Evolutionary conservation across 2,113 vertebrate species (phyloP), one percentile per base, ranked within the genome.

Genomic region (Eulemur macaco): DNA sequence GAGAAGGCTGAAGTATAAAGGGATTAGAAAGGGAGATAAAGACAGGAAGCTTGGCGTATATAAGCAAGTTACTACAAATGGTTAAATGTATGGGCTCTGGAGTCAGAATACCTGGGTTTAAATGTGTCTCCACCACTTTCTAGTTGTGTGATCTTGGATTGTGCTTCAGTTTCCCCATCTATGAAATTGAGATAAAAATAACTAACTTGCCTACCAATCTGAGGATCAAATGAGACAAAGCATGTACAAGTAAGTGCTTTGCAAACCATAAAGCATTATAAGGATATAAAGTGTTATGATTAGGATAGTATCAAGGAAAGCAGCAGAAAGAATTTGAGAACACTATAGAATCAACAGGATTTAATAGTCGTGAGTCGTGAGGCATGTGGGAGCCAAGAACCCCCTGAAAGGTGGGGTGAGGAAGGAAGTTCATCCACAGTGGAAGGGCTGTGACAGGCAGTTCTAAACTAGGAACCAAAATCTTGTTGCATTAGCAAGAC

Each of bases 181-280:
- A 89, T 76, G 50, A 94, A 95, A 69, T 63, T 76, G 89, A 18
- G 18, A 82, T 81, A 71, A 87, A 94, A 91, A 89, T 56, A 66
- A 80, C 25, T 39, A 64, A 89, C 20, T 27, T 83, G 54, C 5
- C 31, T 60, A 60, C 4, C 29, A 87, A 78, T 37, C 76, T 77
- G 73, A 82, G 56, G 17, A 39, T 89, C 54, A 74, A n/a, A 45
- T 42, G 91, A 74, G 23, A 52, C 17, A 82, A 95, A 21, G 42
- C 34, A 89, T 6, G 8, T 18, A 25, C 42, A 82, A 94, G 39
- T 60, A 82, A 94, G 50, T 52, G 20, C 5, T 76, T 29, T 83
- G 20, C 29, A 86, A 39, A 54, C n/a, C 77, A 68, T 39, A 81
- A 52, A 58, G 13, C 15, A 80, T 15, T 47, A 42, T 9, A 56